A percentile compares a stretch with the other conserved stretches of the same genome.
Evolutionary conservation across 2,113 vertebrate species (phyloP).

Genomic region (Lipophrys pholis): DNA sequence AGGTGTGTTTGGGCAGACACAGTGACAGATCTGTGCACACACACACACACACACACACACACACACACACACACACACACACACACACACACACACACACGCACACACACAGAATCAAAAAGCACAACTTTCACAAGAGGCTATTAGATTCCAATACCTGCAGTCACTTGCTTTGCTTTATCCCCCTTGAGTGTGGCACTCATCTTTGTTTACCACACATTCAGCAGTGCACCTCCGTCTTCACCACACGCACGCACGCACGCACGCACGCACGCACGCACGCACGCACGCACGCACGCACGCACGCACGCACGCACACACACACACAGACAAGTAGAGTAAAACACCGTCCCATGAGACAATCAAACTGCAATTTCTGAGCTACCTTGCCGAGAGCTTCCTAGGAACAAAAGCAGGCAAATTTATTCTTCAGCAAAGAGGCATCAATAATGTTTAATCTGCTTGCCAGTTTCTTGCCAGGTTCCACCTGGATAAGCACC

Average conservation of each 20-base stretch:
- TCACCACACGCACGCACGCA: conserved; percentile 11
- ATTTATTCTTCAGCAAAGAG: conserved; percentile 43
- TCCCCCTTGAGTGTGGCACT: conserved; percentile 56
- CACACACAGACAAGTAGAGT: background rate
- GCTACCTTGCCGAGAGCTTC: conserved; percentile 36
- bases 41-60: too few relatives aligned
- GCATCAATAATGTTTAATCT: conserved; percentile 56
- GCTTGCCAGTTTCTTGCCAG: conserved; percentile 31
- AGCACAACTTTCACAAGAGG: conserved; percentile 41
- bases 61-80: background rate
- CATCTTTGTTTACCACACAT: conserved; percentile 65
- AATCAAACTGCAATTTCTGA: conserved; percentile 42
- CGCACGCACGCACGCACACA: conserved; percentile 15
- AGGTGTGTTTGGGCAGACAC: conserved; percentile 31
- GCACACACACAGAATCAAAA: background rate
- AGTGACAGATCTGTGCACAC: background rate
- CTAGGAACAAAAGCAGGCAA: conserved; percentile 39
- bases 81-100: background rate
- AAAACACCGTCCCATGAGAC: conserved; percentile 12
- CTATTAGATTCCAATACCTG: conserved; percentile 47
- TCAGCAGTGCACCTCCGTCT: conserved; percentile 6
- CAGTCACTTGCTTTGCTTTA: conserved; percentile 49
- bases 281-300: conserved; percentile 12
- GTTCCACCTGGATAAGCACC: conserved; percentile 53
- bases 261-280: background rate